Evolutionary conservation across 2,797 vertebrate genomes (phyloP), one percentile per base, ranked within the genome.

Genomic region (Phataginus tetradactyla): DNA sequence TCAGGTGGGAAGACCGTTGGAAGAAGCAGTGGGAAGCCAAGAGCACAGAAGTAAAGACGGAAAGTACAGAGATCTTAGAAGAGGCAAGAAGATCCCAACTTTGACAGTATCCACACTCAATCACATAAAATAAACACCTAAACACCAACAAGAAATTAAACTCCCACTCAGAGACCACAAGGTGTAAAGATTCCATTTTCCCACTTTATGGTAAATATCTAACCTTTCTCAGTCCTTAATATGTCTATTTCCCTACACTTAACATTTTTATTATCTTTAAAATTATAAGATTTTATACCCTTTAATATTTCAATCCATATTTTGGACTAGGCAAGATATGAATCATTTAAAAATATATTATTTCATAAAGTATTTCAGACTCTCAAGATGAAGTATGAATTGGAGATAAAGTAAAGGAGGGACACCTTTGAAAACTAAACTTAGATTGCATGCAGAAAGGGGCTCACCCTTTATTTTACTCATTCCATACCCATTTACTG

Each of bases 311-410:
- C 53, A 92, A n/a, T 57, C n/a, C 20, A 72, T 45, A 3, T 71
- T 86, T 86, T 86, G 39, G 37, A 87, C 6, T n/a, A 83, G 39
- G 34, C 51, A 71, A 96, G 59, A 61, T 59, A 94, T 49, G 84
- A 83, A 83, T 80, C 39, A 96, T 84, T 23, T 66, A 91, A 93
- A 79, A 96, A 64, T 64, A 66, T 63, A 69, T 77, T n/a, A 86
- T 91, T 95, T 86, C 51, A 79, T 68, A 78, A 74, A 93, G n/a
- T 75, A 68, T 20, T 57, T 81, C 72, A 69, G 57, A 83, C 32
- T 81, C 17, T 15, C n/a, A 85, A 68, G 39, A 92, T 59, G 25
- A 75, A 84, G 29, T 68, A 64, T n/a, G 63, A 78, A 51, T 53
- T n/a, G 37, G 64, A 77, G 86, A 83, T 93, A 51, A 88, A 86